Base-by-base conservation (phyloP, 1,140 invertebrate genomes). In the Drosophila orena region DNA sequence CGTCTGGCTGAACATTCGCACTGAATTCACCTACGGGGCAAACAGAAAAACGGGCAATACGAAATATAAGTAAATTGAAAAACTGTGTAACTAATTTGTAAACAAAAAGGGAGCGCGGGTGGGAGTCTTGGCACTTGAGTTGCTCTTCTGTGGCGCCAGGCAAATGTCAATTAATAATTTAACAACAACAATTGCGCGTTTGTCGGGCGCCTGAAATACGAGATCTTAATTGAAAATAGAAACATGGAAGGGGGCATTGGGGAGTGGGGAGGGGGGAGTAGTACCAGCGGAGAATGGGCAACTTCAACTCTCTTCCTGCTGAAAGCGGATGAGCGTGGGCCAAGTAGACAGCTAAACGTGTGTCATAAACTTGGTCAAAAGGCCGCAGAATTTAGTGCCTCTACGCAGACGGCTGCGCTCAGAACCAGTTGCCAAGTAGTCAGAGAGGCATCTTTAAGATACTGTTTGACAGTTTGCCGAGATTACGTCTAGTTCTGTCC, bases 311-410 rank as follows among this genome's bases (percentile, higher is more conserved):
- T 52, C 57, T 70, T 70, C 46, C 61, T 60, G 59, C 53, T 15
- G n/a, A 22, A 15, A 59, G 43, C 73, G 58, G 61, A 77, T 81
- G 68, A 81, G 50, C 73, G 79, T 81, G 56, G 78, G 60, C 55
- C 52, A 20, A 71, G 42, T 42, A 24, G 52, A 56, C 50, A 57
- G 38, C 47, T 68, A 58, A 76, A 57, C 53, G 78, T 77, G 71
- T 81, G 78, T 81, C 68, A 77, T 81, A 81, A 81, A 81, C 47
- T 77, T 81, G 72, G 72, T 71, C 68, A 81, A 81, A 81, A 77
- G 54, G 58, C 46, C 46, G 59, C 61, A 62, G 14, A 15, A 81
- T 81, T 73, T 74, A 78, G 42, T 30, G 77, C 37, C 77, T 79
- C 75, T 79, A 70, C 77, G 58, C 78, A 27, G 47, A 20, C 22